Conservation (phyloP, 2,888 invertebrate genomes). For the Gnatocerus cornutus region DNA sequence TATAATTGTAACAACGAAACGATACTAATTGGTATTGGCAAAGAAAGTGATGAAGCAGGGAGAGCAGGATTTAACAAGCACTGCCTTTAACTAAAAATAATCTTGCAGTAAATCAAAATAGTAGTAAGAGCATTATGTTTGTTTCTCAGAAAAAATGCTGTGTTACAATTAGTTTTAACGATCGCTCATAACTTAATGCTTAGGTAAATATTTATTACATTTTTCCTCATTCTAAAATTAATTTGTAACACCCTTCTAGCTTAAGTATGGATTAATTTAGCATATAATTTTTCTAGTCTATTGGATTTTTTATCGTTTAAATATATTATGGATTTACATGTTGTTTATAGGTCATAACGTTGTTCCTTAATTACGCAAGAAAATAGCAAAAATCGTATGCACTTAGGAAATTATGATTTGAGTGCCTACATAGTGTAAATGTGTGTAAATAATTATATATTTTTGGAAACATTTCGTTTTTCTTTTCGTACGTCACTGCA, state of each 20-base stretch:
- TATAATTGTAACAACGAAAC: conserved; percentile 54
- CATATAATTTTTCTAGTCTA: conserved; percentile 67
- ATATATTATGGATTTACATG: conserved; percentile 60
- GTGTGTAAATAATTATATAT: conserved; percentile 67
- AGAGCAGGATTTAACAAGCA: conserved; percentile 47
- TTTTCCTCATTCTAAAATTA: conserved; percentile 58
- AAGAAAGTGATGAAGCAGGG: conserved; percentile 25
- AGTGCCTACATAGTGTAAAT: conserved; percentile 64
- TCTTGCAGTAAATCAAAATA: conserved; percentile 51
- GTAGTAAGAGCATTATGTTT: conserved; percentile 47
- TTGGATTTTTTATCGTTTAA: conserved; percentile 62
- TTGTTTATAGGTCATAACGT: conserved; percentile 58
- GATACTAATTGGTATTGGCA: neutral
- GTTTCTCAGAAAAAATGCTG: conserved; percentile 60
- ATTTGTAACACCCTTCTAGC: conserved; percentile 56
- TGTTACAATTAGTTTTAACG: conserved; percentile 61
- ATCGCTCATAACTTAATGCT: conserved; percentile 62
- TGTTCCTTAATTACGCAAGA: conserved; percentile 60
- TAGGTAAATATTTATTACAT: conserved; percentile 65
- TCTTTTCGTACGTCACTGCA: neutral
- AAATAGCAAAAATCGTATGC: conserved; percentile 39
- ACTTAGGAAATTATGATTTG: conserved; percentile 39
- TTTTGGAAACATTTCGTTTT: conserved; percentile 59
- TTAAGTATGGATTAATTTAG: conserved; percentile 62
- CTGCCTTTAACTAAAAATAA: conserved; percentile 46